phyloP scores from a whole-genome alignment of 2,797 vertebrate genomes.

The Coracias cyanogaster region DNA sequence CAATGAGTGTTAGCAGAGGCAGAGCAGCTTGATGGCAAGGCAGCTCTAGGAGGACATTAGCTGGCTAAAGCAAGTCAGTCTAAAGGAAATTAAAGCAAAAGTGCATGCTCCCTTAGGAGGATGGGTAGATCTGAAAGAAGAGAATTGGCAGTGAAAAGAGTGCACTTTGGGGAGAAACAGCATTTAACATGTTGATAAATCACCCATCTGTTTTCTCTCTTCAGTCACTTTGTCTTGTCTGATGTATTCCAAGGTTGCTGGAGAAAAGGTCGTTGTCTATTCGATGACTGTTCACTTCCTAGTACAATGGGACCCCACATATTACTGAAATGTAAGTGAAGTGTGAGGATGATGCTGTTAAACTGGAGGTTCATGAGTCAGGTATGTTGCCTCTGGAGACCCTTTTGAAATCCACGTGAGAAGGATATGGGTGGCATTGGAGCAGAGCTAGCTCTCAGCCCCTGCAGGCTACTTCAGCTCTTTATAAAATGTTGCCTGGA shows the following conservation, averaged over 20 bases:
- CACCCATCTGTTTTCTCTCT: background rate
- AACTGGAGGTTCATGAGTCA: background rate
- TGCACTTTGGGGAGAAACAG: background rate
- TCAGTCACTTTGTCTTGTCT: background rate
- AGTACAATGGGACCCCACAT: background rate
- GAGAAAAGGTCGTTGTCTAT: background rate
- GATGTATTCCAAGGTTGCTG: background rate
- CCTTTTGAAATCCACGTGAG: background rate
- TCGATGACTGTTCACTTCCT: background rate
- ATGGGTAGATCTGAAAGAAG: background rate
- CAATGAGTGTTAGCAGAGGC: background rate
- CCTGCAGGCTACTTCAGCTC: background rate
- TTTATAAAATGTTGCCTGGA: background rate
- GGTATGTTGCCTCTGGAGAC: background rate
- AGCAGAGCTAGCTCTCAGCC: background rate
- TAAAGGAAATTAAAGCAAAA: background rate
- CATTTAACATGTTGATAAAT: background rate
- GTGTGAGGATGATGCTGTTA: background rate
- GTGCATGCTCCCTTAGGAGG: accelerated
- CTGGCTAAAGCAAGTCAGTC: background rate
- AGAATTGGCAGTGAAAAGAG: background rate
- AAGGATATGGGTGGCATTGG: accelerated
- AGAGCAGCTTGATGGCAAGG: background rate
- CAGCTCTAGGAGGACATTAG: background rate
- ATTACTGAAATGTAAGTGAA: background rate